These are phyloP conservation scores for Myotis myotis DNA, from an alignment of 2,797 vertebrate genomes.

Conservation along the genomic window DNA sequence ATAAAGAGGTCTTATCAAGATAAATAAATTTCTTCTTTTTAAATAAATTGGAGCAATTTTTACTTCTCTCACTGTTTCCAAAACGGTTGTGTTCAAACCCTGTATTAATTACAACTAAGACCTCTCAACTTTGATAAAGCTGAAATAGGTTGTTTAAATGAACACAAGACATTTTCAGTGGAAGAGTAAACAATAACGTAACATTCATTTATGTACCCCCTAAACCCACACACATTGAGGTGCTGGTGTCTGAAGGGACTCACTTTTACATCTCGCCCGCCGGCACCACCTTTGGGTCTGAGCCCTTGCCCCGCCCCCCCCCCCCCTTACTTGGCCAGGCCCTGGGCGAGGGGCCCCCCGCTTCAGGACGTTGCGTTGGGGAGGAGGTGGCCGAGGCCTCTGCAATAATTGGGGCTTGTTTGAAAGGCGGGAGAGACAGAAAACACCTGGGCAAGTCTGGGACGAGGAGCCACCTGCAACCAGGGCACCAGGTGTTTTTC, in stretches of 20 bases:
- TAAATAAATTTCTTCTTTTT: conserved; percentile 4
- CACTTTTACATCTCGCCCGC: not conserved
- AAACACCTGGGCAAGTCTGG: accelerated
- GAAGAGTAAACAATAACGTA: not conserved
- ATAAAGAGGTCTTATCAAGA: not conserved
- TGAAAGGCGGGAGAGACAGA: not conserved
- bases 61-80: not conserved
- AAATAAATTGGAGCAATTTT: not conserved
- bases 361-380: not conserved
- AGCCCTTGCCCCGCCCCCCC: too few species aligned
- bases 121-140: not conserved
- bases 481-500: accelerated
- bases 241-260: not conserved
- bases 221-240: not conserved
- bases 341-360: not conserved
- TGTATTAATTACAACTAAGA: not conserved
- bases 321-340: not conserved
- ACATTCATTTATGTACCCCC: not conserved
- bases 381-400: not conserved
- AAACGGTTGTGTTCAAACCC: not conserved
- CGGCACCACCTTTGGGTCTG: not conserved
- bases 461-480: accelerated
- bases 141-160: not conserved
- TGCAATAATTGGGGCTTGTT: not conserved
- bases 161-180: not conserved